phyloP scores from a whole-genome alignment of 2,888 invertebrate genomes.

The Panopea generosa region DNA sequence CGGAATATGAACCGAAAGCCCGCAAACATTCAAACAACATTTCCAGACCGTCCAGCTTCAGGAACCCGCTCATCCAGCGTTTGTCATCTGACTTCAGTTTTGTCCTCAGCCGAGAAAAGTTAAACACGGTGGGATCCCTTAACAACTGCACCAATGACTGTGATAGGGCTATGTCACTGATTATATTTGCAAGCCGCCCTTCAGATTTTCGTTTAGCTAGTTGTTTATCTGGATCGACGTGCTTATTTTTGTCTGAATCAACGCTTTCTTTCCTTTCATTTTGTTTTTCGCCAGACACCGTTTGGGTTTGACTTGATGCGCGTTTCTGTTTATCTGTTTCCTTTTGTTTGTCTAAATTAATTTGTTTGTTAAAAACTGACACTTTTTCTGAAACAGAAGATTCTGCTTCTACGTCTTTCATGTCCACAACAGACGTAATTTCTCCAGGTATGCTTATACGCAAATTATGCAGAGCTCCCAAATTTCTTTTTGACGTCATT shows the following conservation, averaged over 20 bases:
- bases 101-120: constrained; percentile 75
- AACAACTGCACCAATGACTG: constrained; percentile 74
- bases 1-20: constrained; percentile 64
- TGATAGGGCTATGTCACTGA: constrained; percentile 68
- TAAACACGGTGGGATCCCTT: constrained; percentile 76
- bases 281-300: constrained; percentile 1
- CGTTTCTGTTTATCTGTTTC: background rate
- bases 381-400: background rate
- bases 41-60: constrained; percentile 78
- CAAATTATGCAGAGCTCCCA: constrained; percentile 29
- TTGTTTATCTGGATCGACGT: background rate
- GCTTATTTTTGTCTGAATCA: background rate
- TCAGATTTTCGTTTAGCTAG: constrained; percentile 59
- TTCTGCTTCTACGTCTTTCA: background rate
- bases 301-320: background rate
- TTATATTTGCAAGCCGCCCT: constrained; percentile 68
- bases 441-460: constrained; percentile 18
- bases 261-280: background rate
- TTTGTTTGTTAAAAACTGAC: background rate
- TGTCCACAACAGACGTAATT: background rate
- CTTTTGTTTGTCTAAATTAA: background rate
- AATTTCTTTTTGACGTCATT: constrained; percentile 37
- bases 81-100: constrained; percentile 74
- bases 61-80: constrained; percentile 79
- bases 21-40: constrained; percentile 77